Conservation (phyloP, 2,797 vertebrate genomes). For the Philypnodon macrostomus region DNA sequence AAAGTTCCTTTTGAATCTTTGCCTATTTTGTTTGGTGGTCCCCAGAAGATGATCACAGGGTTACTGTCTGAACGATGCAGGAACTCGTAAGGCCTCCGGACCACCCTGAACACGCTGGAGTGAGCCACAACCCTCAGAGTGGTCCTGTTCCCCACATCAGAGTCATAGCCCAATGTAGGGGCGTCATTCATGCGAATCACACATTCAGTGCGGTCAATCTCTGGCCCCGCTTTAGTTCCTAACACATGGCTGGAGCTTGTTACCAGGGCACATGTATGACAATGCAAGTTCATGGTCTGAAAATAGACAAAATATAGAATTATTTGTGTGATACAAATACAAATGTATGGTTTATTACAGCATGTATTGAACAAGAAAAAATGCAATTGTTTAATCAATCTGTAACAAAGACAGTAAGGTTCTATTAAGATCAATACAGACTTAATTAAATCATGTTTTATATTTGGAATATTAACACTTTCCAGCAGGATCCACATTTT, state of each 20-base stretch:
- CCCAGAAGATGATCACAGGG: conserved; percentile 91
- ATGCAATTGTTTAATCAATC: too few relatives aligned
- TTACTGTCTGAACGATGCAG: conserved; percentile 78
- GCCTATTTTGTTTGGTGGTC: conserved; percentile 87
- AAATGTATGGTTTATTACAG: too few relatives aligned
- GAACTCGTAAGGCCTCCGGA: conserved; percentile 86
- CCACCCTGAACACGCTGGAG: conserved; percentile 91
- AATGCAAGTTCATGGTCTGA: conserved; percentile 86
- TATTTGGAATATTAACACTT: too few relatives aligned
- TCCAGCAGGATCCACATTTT: too few relatives aligned
- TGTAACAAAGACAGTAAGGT: too few relatives aligned
- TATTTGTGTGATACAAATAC: too few relatives aligned
- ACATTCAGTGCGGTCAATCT: conserved; percentile 86
- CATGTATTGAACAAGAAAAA: too few relatives aligned
- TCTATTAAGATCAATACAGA: too few relatives aligned
- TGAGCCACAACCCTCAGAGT: conserved; percentile 91
- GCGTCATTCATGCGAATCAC: conserved; percentile 97
- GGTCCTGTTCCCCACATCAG: conserved; percentile 89
- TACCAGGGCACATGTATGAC: conserved; percentile 86
- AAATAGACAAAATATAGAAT: neutral
- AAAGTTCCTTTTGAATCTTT: conserved; percentile 83
- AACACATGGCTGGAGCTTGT: conserved; percentile 95
- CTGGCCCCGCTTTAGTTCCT: conserved; percentile 79
- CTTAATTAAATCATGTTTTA: too few relatives aligned
- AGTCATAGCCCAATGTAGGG: conserved; percentile 83